Evolutionary conservation across 2,113 vertebrate species (phyloP), one percentile per base, ranked within the genome.

Genomic region (Camelus bactrianus): DNA sequence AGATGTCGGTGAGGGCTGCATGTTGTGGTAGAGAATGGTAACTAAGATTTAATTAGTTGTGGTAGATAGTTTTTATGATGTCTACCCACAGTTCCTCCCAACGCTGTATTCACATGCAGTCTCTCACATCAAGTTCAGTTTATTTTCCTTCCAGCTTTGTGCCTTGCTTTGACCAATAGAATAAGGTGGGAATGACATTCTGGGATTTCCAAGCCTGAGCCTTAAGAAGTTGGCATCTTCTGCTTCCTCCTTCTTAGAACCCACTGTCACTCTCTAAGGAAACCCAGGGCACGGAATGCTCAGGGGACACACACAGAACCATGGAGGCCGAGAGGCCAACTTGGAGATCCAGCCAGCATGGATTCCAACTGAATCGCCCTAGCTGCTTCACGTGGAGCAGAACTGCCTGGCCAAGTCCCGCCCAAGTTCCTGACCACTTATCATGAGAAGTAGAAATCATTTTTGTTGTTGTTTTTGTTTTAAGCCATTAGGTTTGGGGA

Each of bases 321-420:
- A 8, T 16, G 22, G n/a, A 88, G 28, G 38, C 22, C 14, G 17
- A 82, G 65, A 58, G 5, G 2, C 16, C 35, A 14, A 38, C 19
- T 28, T 35, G 26, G 50, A 65, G 17, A 60, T n/a, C 20, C n/a
- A 20, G 32, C 16, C 14, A 79, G 17, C 28, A 3, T 4, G 6
- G 10, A 5, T 28, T 17, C 42, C 9, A 4, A 35, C 12, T 82
- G 20, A 30, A 46, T 73, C 16, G 46, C 28, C 14, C 60, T 46
- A n/a, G 10, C 4, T 64, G 22, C 35, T 35, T 7, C 3, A 16
- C 9, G 9, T 4, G 14, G 12, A 48, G 3, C 32, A 16, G 8
- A 92, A 81, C 42, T 69, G 4, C 5, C 26, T 16, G 52, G 11
- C 10, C 20, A 42, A 94, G 28, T 50, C 13, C 15, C 26, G 15